Base-by-base conservation (phyloP, 2,797 vertebrate species). In the Echeneis naucrates region DNA sequence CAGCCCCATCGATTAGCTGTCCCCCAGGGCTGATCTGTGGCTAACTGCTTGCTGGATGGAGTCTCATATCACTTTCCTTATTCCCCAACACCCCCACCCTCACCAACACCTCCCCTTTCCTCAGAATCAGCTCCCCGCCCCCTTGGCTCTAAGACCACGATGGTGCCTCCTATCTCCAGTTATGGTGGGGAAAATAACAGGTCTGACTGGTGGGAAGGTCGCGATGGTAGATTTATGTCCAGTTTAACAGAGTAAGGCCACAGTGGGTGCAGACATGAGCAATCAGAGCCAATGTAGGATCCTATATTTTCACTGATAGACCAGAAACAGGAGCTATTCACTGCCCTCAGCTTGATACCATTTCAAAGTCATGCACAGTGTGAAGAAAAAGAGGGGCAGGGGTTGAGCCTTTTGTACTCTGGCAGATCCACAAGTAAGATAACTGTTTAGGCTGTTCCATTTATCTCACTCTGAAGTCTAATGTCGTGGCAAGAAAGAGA, bases 1-100 rank as follows among this genome's bases (percentile, higher is more conserved):
- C 92, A 93, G 89, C 82, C 70, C 81, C 87, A 95, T 95, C 86
- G 93, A 95, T 94, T 94, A 93, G 77, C 92, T 95, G 93, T 93
- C 92, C 92, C 92, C 85, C 72, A 84, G 91, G 89, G 88, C 90
- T 93, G 92, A 94, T 93, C 89, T 93, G 92, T 91, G 90, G 89
- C 88, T 93, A 92, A 93, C 89, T 81, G 89, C 87, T 85, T 72
- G 75, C 81, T 82, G 86, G 80, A 89, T 88, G 66, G 65, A 89
- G 83, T 82, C 89, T 88, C 84, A 85, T 87, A 89, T 90, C 91
- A 74, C 61, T 68, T 53, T 76, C 81, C 73, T 79, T 77, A 75
- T 60, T 66, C 68, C 72, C 69, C 69, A 68, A 38, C 54, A 69
- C 48, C 58, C 69, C 77, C 66, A 67, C 37, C 57, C 51, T 26